Evolutionary conservation across 1,140 invertebrate genomes (phyloP).

Genomic region (Leptinotarsa texana): DNA sequence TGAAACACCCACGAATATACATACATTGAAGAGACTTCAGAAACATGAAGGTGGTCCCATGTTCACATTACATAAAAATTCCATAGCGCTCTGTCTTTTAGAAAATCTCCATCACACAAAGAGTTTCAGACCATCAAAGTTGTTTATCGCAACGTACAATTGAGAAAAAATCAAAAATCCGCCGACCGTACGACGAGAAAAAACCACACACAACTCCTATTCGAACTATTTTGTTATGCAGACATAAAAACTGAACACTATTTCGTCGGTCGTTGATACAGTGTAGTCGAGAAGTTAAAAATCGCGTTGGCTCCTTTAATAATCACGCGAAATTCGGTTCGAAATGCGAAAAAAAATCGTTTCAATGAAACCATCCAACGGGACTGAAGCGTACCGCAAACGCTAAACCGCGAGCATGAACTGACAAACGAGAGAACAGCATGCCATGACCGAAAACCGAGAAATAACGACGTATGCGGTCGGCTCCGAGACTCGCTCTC

Average conservation of each 20-base stretch:
- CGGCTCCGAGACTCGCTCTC: conserved; percentile 16
- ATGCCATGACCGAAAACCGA: conserved; percentile 41
- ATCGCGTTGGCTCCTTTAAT: background rate
- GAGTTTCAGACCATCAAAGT: conserved; percentile 14
- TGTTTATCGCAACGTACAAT: conserved; percentile 22
- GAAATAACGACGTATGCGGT: conserved; percentile 21
- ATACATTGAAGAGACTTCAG: conserved; percentile 40
- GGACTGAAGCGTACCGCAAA: conserved; percentile 8
- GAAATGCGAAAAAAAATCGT: conserved; percentile 25
- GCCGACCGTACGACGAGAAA: background rate
- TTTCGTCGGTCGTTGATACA: conserved; percentile 19
- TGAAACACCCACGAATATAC: conserved; percentile 41
- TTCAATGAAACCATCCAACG: conserved; percentile 14
- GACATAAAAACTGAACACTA: conserved; percentile 27
- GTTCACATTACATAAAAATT: conserved; percentile 43
- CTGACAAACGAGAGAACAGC: conserved; percentile 37
- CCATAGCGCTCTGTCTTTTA: conserved; percentile 38
- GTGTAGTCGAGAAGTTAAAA: conserved; percentile 31
- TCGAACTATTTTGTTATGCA: conserved; percentile 11
- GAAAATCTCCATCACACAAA: conserved; percentile 36
- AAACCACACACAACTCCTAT: conserved; percentile 15
- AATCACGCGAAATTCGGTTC: conserved; percentile 17
- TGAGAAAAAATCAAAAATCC: conserved; percentile 18
- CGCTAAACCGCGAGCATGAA: conserved; percentile 28
- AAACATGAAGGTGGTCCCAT: conserved; percentile 41